Percentiles rank a stretch among this genome's conserved stretches.
These are phyloP conservation scores for Tylochromis polylepis DNA, from an alignment of 2,113 vertebrate species.

Conservation along the genomic window DNA sequence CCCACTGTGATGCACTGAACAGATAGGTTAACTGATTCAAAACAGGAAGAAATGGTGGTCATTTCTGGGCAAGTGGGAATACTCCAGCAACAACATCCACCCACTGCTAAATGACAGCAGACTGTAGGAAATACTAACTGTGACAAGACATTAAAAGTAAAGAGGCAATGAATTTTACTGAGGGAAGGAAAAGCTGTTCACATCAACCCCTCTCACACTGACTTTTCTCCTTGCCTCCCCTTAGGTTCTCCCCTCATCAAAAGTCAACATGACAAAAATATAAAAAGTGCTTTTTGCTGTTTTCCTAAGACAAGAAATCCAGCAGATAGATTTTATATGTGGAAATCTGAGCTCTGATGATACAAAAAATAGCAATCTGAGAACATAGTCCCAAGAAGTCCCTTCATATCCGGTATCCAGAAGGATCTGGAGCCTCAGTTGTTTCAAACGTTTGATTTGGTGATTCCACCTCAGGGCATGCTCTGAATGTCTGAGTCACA, in stretches of 20 bases:
- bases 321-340: background rate
- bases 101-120: constrained; percentile 22
- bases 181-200: background rate
- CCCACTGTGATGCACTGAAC: constrained; percentile 11
- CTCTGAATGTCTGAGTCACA: background rate
- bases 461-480: background rate
- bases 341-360: background rate
- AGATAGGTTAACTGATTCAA: constrained; percentile 55
- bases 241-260: background rate
- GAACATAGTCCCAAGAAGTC: background rate
- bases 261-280: background rate
- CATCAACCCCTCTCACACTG: background rate
- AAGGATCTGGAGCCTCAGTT: background rate
- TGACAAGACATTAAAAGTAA: constrained; percentile 31
- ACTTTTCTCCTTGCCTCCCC: background rate
- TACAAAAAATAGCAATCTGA: background rate
- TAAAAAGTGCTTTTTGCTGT: background rate
- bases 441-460: background rate
- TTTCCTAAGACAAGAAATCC: background rate
- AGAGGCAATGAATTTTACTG: background rate
- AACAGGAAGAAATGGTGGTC: constrained; percentile 21
- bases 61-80: background rate
- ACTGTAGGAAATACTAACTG: constrained; percentile 14
- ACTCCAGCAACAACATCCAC: constrained; percentile 25
- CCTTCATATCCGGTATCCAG: background rate